These are phyloP conservation scores for Myodes glareolus DNA, from an alignment of 2,113 vertebrate species.

Conservation along the genomic window DNA sequence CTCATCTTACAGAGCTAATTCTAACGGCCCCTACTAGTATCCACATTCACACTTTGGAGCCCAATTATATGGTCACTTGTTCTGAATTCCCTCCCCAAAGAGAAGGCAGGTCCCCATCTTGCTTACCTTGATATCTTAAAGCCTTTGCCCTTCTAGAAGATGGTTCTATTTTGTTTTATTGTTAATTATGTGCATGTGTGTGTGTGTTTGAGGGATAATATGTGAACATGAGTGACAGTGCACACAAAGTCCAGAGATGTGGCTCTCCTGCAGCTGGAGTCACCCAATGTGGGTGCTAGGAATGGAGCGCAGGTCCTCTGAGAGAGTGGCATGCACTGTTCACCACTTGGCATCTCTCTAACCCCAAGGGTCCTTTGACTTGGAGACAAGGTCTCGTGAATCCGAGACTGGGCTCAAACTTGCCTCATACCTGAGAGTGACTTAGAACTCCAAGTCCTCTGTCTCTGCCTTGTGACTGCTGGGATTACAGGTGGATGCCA, in stretches of 20 bases:
- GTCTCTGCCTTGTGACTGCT: background rate
- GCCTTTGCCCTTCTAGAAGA: background rate
- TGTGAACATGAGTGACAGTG: background rate
- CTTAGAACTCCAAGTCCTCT: background rate
- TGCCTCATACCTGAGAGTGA: background rate
- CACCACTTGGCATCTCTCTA: background rate
- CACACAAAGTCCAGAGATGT: background rate
- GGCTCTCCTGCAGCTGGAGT: background rate
- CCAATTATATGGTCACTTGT: background rate
- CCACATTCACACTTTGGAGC: background rate
- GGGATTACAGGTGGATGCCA: background rate
- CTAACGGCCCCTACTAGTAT: background rate
- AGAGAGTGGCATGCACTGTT: too few relatives aligned
- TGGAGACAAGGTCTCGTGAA: background rate
- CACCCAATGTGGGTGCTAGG: background rate
- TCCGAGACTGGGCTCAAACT: background rate
- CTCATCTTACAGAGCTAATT: background rate
- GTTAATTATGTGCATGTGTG: background rate
- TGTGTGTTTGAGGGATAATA: background rate
- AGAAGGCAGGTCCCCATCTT: background rate
- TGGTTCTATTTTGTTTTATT: background rate
- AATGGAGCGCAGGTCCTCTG: background rate
- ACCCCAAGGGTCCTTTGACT: background rate
- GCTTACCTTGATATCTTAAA: background rate
- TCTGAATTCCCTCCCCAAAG: background rate